phyloP scores from a whole-genome alignment of 1,140 invertebrate genomes.

The Gonatopus flavifemur region DNA sequence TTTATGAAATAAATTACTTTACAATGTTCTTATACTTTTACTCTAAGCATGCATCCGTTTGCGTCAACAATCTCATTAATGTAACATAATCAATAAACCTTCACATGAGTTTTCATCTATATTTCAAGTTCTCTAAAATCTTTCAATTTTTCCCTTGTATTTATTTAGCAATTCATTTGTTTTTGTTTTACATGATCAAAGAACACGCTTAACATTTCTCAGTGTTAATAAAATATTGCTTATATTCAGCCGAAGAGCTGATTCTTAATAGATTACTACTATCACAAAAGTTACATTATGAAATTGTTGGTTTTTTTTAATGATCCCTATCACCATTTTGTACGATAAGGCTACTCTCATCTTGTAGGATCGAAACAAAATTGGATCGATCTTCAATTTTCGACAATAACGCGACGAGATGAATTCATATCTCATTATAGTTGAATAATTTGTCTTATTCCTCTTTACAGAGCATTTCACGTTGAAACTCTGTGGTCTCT shows the following conservation, averaged over 20 bases:
- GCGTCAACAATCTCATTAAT: constrained; percentile 34
- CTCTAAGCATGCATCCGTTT: constrained; percentile 23
- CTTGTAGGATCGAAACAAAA: constrained; percentile 17
- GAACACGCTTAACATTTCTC: constrained; percentile 12
- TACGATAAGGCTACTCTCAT: constrained; percentile 32
- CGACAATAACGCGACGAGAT: too few species aligned
- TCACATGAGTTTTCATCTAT: not conserved
- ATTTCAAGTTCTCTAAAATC: constrained; percentile 8
- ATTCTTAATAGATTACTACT: constrained; percentile 24
- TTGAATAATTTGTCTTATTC: too few species aligned
- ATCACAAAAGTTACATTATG: constrained; percentile 33
- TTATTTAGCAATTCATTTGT: not conserved
- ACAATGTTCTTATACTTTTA: constrained; percentile 27
- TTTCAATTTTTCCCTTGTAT: not conserved
- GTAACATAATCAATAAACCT: constrained; percentile 19
- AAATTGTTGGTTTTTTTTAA: constrained; percentile 36
- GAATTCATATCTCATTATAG: too few species aligned
- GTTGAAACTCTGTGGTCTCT: too few species aligned
- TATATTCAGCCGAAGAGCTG: constrained; percentile 12
- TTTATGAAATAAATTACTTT: constrained; percentile 24
- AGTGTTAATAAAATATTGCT: constrained; percentile 25
- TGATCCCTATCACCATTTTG: constrained; percentile 40
- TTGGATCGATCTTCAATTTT: too few species aligned
- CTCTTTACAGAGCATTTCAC: too few species aligned
- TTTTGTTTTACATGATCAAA: constrained; percentile 14